A percentile compares a stretch with the other conserved stretches of the same genome.
These are phyloP conservation scores for Melanostigma gelatinosum DNA, from an alignment of 2,113 vertebrate genomes.

Conservation along the genomic window DNA sequence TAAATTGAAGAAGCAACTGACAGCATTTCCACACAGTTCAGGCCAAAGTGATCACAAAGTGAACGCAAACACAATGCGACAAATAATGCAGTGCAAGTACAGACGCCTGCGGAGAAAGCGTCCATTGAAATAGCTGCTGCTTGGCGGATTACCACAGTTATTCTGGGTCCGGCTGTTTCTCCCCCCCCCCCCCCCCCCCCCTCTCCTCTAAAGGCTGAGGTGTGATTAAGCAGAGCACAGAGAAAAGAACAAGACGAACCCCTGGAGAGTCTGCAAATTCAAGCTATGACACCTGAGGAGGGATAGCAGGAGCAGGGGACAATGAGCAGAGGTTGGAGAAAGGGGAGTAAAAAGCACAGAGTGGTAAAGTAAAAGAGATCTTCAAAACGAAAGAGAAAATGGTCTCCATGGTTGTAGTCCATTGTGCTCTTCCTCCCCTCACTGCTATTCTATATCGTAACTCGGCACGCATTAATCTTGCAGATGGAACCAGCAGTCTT, in stretches of 20 bases:
- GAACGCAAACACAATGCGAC: slow-evolving; percentile 1
- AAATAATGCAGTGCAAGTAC: neutral
- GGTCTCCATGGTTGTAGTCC: neutral
- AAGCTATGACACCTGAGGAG: slow-evolving; percentile 70
- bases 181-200: accelerated
- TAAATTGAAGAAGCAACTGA: neutral
- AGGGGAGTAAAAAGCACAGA: neutral
- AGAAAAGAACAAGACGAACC: slow-evolving; percentile 47
- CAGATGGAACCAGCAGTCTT: neutral
- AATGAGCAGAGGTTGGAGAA: slow-evolving; percentile 9
- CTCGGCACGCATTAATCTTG: neutral
- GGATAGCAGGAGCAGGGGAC: slow-evolving; percentile 24
- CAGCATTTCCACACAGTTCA: neutral
- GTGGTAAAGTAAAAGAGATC: neutral
- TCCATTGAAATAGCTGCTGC: slow-evolving; percentile 19
- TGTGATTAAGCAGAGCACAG: slow-evolving; percentile 57
- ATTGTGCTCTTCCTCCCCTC: neutral
- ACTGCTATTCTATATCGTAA: neutral
- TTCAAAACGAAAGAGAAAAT: slow-evolving; percentile 15
- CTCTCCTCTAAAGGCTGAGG: slow-evolving; percentile 15
- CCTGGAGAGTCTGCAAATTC: slow-evolving; percentile 70
- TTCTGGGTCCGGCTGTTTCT: slow-evolving; percentile 26
- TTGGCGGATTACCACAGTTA: slow-evolving; percentile 39
- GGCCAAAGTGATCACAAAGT: neutral
- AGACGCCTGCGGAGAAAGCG: neutral